A percentile compares a stretch with the other conserved stretches of the same genome.
Conservation (phyloP, 2,113 vertebrate species). For the Hippolais icterina region DNA sequence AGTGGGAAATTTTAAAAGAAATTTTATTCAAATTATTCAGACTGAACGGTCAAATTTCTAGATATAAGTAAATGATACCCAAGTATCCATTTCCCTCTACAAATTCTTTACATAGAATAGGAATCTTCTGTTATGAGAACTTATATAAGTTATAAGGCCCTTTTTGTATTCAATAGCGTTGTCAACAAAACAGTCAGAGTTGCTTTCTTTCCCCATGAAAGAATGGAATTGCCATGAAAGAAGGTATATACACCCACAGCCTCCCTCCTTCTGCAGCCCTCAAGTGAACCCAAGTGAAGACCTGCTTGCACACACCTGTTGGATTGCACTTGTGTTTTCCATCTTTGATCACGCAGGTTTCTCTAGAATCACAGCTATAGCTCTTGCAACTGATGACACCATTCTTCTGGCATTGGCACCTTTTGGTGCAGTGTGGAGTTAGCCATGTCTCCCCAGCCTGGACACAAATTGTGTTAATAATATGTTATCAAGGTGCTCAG, state of each 20-base stretch:
- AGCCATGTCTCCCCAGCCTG: constrained; percentile 82
- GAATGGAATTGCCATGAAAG: not conserved
- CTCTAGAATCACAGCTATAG: constrained; percentile 61
- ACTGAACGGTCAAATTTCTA: not conserved
- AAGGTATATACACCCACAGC: not conserved
- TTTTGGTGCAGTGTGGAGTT: constrained; percentile 70
- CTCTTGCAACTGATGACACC: constrained; percentile 63
- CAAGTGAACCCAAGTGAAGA: not conserved
- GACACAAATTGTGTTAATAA: not conserved
- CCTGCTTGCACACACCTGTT: constrained; percentile 61
- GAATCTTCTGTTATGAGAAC: not conserved
- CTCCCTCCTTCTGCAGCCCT: not conserved
- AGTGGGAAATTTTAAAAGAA: not conserved
- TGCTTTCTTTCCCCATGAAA: not conserved
- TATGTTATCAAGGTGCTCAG: not conserved
- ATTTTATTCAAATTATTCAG: not conserved
- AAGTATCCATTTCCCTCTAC: not conserved
- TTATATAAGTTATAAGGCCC: too few relatives aligned
- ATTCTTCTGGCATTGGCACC: constrained; percentile 73
- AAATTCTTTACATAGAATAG: not conserved
- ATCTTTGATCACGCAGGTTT: constrained; percentile 69
- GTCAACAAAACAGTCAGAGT: not conserved
- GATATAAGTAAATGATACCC: not conserved
- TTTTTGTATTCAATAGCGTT: not conserved
- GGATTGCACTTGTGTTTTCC: constrained; percentile 73